Evolutionary conservation across 2,113 vertebrate genomes (phyloP), one percentile per base, ranked within the genome.

Genomic region (Phocoena sinus): DNA sequence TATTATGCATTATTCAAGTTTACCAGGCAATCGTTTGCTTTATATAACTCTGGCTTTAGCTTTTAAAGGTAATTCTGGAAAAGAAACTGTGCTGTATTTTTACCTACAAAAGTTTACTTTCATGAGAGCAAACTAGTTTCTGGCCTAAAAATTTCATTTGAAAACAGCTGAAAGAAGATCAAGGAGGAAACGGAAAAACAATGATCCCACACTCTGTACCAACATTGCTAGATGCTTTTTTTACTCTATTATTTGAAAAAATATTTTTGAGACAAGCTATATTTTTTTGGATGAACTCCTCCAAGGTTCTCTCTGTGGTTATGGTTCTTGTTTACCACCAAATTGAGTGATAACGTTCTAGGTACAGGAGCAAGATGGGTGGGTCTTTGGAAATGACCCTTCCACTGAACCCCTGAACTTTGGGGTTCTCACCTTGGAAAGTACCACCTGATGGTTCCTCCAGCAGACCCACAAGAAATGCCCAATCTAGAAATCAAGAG

Each of bases 401-500:
- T 74, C 28, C 18, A 20, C 15, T 36, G 50, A 17, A 8, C 18
- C 28, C n/a, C 8, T 14, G 56, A 11, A 28, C 10, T 44, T 28
- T 17, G 7, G 31, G 20, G 4, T 23, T 79, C 10, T 26, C 1
- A 7, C 11, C 47, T 15, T 33, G 23, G 53, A 25, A 0, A 14
- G 33, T 31, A 12, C 6, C 28, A 26, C 28, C 25, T 53, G 26
- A 11, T 8, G 4, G 7, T 56, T 18, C 1, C 67, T 60, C 44
- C 14, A 1, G 1, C 1, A 4, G 2, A 6, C 18, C 4, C 2
- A 6, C 31, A 8, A 41, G 56, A 85, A 85, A 80, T 2, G 3
- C 4, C 25, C 26, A 26, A 38, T n/a, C 7, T 4, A 38, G 41
- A 81, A 38, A 50, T n/a, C 13, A 17, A n/a, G 3, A 21, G 13